Base-by-base conservation (phyloP, 2,888 invertebrate species). In the Mimumesa dahlbomi region DNA sequence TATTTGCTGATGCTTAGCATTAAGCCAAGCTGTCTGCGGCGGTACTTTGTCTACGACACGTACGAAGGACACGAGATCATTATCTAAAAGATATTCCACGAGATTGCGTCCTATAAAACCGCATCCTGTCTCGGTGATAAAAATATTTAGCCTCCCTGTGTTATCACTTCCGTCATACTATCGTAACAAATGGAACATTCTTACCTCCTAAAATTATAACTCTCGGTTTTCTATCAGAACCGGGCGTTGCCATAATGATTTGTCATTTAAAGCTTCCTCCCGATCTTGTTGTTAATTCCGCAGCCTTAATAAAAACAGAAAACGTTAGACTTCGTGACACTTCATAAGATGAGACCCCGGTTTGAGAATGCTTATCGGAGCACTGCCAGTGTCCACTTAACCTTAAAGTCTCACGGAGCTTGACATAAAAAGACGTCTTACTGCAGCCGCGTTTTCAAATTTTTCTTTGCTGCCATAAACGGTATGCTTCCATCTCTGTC, bases 31-130 rank as follows among this genome's bases (percentile, higher is more conserved):
- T 84, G 96, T 94, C 90, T 96, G 96, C 0, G 97, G 97, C 50
- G 97, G 97, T 25, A 97, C 97, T 90, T 98, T 98, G 90, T 98
- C 98, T 63, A 96, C 96, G 48, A 97, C 93, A 77, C 95, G 93
- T 73, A 97, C 91, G 82, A 92, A 92, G 84, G 93, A 93, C 71
- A 94, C 94, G 82, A 96, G 90, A 83, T 95, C 93, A 90, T 96
- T 94, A 72, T 92, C 92, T 77, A 97, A 91, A 86, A 97, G 91
- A 90, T 95, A 95, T 70, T 94, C 92, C 68, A 97, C 94, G 81
- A 97, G 91, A 91, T 97, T 95, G 85, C 97, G 93, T 77, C 97
- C 97, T 88, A 97, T 95, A 90, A 98, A 97, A 84, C 97, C 97
- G 90, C 97, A 97, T 90, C 97, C 97, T 97, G 88, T 85, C 75